Evolutionary conservation across 2,888 invertebrate genomes (phyloP).

Genomic region (Machimus atricapillus): DNA sequence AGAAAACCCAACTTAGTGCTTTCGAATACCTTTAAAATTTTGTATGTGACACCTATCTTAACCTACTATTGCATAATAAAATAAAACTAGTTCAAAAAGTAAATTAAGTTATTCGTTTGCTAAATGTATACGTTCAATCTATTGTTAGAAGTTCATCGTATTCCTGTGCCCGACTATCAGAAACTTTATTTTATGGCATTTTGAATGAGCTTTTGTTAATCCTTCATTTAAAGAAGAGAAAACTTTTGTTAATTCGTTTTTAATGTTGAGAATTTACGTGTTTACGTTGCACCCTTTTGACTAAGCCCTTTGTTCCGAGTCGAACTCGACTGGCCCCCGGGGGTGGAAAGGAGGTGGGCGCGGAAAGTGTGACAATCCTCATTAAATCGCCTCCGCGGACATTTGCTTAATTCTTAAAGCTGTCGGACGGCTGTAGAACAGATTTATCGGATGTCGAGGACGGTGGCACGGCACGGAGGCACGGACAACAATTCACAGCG

Average conservation of each 20-base stretch:
- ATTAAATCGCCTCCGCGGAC: neutral
- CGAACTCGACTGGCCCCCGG: neutral
- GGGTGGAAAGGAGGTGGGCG: neutral
- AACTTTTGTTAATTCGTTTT: neutral
- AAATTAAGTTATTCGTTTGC: too few relatives aligned
- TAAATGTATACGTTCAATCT: too few relatives aligned
- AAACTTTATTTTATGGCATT: neutral
- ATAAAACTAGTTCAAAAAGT: too few relatives aligned
- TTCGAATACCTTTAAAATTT: too few relatives aligned
- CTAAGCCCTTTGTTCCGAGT: neutral
- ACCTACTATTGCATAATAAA: too few relatives aligned
- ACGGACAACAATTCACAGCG: neutral
- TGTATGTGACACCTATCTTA: too few relatives aligned
- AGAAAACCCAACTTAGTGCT: too few relatives aligned
- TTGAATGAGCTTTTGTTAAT: neutral
- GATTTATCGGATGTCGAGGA: slow-evolving; percentile 19
- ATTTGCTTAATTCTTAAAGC: neutral
- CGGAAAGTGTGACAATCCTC: neutral
- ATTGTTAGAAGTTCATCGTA: neutral
- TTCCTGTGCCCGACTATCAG: neutral
- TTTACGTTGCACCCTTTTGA: neutral
- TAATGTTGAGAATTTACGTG: neutral
- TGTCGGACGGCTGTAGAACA: neutral
- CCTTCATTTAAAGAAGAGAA: neutral
- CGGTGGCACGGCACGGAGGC: neutral